Evolutionary conservation across 2,888 invertebrate genomes (phyloP), one percentile per base, ranked within the genome.

Genomic region (Nomada goodeniana): DNA sequence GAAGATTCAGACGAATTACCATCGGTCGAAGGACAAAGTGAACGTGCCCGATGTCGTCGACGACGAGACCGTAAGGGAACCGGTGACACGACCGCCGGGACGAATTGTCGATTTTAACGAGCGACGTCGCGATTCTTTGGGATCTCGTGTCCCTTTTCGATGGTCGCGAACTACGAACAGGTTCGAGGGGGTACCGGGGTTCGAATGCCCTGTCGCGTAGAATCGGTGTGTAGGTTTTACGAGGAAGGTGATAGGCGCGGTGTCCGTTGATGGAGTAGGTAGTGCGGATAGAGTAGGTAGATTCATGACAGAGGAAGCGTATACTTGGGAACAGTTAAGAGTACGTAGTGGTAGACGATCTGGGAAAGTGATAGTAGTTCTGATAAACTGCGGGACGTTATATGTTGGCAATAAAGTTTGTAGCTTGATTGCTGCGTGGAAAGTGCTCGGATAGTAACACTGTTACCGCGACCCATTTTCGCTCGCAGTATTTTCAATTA

Each of bases 91-190:
- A 63, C 55, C 75, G 26, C 26, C 23, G 78, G 63, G 64, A 69
- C 69, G 68, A 75, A 79, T 79, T 75, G 26, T 69, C 78, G 75
- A 75, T 69, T 75, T 79, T 79, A 79, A 79, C 75, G 78, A 79
- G 63, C 61, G 42, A 5, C 26, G 52, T 13, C 50, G 52, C 57
- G 75, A 79, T 69, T 79, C 75, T 75, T 44, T 23, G 57, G 29
- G 18, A 1, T 20, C 36, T 0, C 2, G 20, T 36, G 47, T 20
- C 50, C 60, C 18, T 57, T 50, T 47, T 20, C 2, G 47, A 29
- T 7, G 36, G 36, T 36, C 23, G 36, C 36, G 7, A 20, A 23
- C 23, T 4, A 11, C 50, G 36, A 11, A 36, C 26, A 20, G 15
- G 5, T 2, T 36, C 15, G 20, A 36, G 3, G 5, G 50, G 44